These are phyloP conservation scores for Myioborus miniatus DNA, from an alignment of 2,797 vertebrate species.

Conservation along the genomic window DNA sequence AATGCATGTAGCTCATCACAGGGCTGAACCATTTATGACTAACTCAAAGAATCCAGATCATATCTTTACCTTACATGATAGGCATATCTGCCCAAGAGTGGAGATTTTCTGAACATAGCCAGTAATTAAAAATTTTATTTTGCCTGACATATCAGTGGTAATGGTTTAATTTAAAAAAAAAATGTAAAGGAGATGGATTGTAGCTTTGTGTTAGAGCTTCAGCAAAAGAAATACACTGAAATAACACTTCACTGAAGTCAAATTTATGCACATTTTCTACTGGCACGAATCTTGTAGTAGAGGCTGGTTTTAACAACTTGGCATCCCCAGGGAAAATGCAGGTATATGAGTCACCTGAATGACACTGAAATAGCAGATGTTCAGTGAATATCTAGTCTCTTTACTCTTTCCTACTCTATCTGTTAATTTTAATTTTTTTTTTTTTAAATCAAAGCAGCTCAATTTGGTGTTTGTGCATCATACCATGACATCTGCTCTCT, in stretches of 20 bases:
- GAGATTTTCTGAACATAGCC: background rate
- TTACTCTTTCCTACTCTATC: background rate
- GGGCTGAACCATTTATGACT: background rate
- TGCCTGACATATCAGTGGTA: background rate
- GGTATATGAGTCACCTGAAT: slow-evolving; percentile 4
- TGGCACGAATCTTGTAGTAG: background rate
- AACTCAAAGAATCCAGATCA: background rate
- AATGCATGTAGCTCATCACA: background rate
- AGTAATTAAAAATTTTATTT: background rate
- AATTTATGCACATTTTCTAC: background rate
- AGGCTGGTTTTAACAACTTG: background rate
- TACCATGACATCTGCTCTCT: background rate
- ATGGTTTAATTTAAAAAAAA: background rate
- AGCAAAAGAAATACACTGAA: background rate
- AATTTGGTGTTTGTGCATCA: background rate
- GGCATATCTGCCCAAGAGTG: background rate
- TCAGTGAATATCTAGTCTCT: background rate
- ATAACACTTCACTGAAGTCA: background rate
- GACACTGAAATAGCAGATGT: slow-evolving; percentile 11
- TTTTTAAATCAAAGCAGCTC: background rate
- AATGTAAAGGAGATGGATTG: background rate
- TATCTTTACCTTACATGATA: fast-evolving
- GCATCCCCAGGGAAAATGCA: background rate
- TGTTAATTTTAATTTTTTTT: background rate
- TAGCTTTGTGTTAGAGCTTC: background rate